Base-by-base conservation (phyloP, 2,797 vertebrate genomes). In the Fistularia tabacaria region DNA sequence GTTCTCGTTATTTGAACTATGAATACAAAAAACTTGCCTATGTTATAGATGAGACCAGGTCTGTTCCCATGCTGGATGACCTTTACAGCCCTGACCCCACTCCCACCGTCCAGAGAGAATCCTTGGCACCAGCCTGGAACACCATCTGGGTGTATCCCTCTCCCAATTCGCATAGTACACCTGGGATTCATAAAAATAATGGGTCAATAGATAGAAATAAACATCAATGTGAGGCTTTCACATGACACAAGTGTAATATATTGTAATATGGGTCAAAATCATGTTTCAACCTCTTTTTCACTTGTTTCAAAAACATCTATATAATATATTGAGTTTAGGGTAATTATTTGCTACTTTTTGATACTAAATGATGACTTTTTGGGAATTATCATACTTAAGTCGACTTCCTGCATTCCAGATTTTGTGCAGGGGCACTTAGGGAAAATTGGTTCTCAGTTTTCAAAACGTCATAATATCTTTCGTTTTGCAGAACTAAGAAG, bases 91-190 rank as follows among this genome's bases (percentile, higher is more conserved):
- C 97, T 88, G 51, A 99, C 95, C 39, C 97, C 97, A 52, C 93
- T 94, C 0, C 97, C 97, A 37, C 97, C 96, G 13, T 99, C 97
- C 82, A 98, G 81, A 25, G 97, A 99, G 82, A 99, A 99, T 9
- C 92, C 94, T 86, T 99, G 97, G 72, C 97, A 99, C 97, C 97
- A 99, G 58, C 95, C 97, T 0, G 97, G 96, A 79, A 94, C 91
- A 0, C 94, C 93, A 14, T 98, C 95, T 0, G 95, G 95, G 68
- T 99, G 97, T 71, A 97, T 98, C 12, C 95, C 96, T 77, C 85
- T 98, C 11, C 97, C 97, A 3, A 98, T 87, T 15, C 97, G 79
- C 96, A 99, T 99, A 0, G 96, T 99, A 64, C 97, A 99, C 63
- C 97, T 99, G 71, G 13, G 36, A 52, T 14, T 9, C 9, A 7